Percentiles rank a stretch among this genome's conserved stretches.
Conservation (phyloP, 1,140 invertebrate genomes). For the Yoshiicerus persimilis region DNA sequence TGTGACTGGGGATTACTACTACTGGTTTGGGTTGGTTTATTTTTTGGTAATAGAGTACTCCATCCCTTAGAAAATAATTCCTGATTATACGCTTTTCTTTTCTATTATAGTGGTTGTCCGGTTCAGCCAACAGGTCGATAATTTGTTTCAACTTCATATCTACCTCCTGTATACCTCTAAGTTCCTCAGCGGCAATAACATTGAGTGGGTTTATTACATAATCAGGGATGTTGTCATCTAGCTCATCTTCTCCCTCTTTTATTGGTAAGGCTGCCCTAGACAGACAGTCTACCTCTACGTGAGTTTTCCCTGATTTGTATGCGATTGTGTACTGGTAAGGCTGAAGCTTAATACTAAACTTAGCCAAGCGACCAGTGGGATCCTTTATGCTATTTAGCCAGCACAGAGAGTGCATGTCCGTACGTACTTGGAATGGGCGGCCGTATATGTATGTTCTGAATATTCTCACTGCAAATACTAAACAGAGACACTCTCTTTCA, state of each 20-base stretch:
- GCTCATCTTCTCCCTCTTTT: background rate
- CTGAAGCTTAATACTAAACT: background rate
- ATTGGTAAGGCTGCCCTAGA: background rate
- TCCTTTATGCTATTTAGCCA: background rate
- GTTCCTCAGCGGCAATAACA: background rate
- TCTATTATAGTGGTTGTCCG: background rate
- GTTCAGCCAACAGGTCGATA: background rate
- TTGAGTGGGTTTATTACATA: background rate
- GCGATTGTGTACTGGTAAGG: background rate
- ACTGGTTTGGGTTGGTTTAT: no score
- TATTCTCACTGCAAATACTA: constrained; percentile 54
- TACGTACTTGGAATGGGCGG: background rate
- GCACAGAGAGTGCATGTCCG: background rate
- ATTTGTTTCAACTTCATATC: background rate
- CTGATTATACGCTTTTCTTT: background rate
- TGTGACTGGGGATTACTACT: background rate
- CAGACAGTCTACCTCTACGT: background rate
- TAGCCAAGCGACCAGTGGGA: background rate
- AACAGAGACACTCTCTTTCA: constrained; percentile 54
- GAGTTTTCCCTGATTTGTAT: background rate
- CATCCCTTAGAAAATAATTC: background rate
- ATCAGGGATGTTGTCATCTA: background rate
- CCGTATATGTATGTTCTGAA: constrained; percentile 55
- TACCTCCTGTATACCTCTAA: background rate
- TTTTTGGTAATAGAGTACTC: background rate